Evolutionary conservation across 2,113 vertebrate genomes (phyloP), one percentile per base, ranked within the genome.

Genomic region (Microcebus tavaratra): DNA sequence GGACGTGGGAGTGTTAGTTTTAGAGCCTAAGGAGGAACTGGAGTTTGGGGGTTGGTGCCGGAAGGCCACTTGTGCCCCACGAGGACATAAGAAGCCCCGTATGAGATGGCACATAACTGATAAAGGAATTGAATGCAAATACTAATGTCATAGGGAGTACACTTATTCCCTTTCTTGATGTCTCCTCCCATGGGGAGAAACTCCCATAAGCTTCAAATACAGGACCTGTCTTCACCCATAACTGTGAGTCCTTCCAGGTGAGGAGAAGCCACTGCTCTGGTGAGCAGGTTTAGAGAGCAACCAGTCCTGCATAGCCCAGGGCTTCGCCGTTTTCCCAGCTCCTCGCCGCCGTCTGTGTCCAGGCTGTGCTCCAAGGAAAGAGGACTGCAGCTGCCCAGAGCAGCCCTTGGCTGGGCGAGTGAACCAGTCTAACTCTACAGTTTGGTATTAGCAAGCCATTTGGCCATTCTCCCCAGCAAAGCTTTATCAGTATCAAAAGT

Each of bases 171-270:
- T 82, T 65, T 90, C 61, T 45, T 31, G 4, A 53, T 31, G 27
- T 42, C 88, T 93, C 36, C 14, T 67, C n/a, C 48, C 29, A 57
- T 11, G 20, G 2, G 6, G 27, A 42, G 25, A 65, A 34, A 55
- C 8, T 31, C 68, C 29, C 25, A 9, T 8, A 29, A 1, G 7
- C 45, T 10, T 63, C 23, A 73, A 36, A 39, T 18, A 67, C 1
- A 3, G 65, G 73, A 65, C 8, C 4, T 76, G 65, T 55, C 20
- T 88, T 17, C 6, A 63, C 57, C 17, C 21, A 12, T 53, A 42
- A 21, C 34, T 65, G 17, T n/a, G 1, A 0, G 0, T 17, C 4
- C 25, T 78, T 27, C 48, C 23, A 9, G 10, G 23, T 2, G 6
- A 87, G 25, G 27, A 50, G 12, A 63, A 90, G 39, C 59, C 55